These are phyloP conservation scores for Bedellia somnulentella DNA, from an alignment of 2,888 invertebrate species.

Conservation along the genomic window DNA sequence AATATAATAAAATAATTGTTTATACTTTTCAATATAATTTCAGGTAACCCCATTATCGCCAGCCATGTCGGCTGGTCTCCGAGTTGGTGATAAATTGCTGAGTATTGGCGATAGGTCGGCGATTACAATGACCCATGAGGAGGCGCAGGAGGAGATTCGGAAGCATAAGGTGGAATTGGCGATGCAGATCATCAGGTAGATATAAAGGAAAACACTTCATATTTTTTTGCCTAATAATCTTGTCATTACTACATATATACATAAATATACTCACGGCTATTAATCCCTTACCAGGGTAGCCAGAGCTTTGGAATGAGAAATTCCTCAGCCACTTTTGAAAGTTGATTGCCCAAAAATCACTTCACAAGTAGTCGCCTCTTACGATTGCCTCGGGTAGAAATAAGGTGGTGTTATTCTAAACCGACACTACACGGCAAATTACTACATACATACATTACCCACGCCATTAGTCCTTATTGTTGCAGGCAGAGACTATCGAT, in stretches of 20 bases:
- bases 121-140: conserved; percentile 71
- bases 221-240: background rate
- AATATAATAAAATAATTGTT: background rate
- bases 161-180: conserved; percentile 72
- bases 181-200: conserved; percentile 71
- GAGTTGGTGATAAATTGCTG: conserved; percentile 82
- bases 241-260: background rate
- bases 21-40: background rate
- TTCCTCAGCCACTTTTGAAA: too few relatives aligned
- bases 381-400: background rate
- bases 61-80: conserved; percentile 80
- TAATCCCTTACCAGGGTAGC: too few relatives aligned
- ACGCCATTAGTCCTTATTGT: background rate
- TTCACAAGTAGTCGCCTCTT: background rate
- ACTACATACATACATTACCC: background rate
- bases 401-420: too few relatives aligned
- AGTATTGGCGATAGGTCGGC: conserved; percentile 73
- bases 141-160: conserved; percentile 74
- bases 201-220: too few relatives aligned
- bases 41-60: conserved; percentile 82
- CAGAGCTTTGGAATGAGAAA: too few relatives aligned
- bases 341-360: background rate
- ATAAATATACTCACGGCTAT: too few relatives aligned
- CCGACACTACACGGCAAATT: too few relatives aligned
- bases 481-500: background rate